phyloP scores from a whole-genome alignment of 92 coral and sea anemone species.

The Porites divaricata region DNA sequence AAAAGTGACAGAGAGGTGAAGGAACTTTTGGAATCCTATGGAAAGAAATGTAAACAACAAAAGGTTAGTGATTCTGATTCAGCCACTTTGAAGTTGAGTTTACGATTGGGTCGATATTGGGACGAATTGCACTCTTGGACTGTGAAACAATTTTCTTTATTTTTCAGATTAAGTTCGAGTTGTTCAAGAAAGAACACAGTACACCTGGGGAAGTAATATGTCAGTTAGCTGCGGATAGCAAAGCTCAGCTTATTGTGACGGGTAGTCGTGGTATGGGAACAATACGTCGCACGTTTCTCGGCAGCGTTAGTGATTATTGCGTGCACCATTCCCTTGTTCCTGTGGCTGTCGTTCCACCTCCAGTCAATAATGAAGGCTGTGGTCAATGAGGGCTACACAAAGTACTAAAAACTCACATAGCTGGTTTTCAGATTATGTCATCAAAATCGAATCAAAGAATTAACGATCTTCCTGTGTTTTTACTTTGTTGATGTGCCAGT shows the following conservation, averaged over 20 bases:
- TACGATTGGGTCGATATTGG: not conserved
- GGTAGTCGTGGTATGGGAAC: constrained; percentile 86
- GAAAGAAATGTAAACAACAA: constrained; percentile 53
- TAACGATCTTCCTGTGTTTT: no score
- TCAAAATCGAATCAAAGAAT: no score
- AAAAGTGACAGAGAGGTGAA: constrained; percentile 67
- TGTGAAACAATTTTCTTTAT: not conserved
- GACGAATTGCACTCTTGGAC: not conserved
- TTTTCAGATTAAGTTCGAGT: constrained; percentile 67
- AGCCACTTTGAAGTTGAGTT: no score
- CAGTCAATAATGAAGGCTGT: constrained; percentile 2
- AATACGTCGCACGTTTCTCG: constrained; percentile 79
- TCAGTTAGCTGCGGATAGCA: constrained; percentile 71
- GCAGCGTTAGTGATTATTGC: constrained; percentile 84
- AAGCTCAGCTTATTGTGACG: constrained; percentile 55
- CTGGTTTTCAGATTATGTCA: no score
- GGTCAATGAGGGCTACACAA: no score
- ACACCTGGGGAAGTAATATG: constrained; percentile 83
- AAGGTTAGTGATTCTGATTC: constrained; percentile 26
- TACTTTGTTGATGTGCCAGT: no score
- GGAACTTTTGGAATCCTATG: constrained; percentile 67
- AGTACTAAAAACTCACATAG: no score
- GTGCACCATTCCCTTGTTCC: constrained; percentile 80
- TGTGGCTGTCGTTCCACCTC: constrained; percentile 79
- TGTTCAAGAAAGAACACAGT: constrained; percentile 78